Base-by-base conservation (phyloP, 2,113 vertebrate species). In the Maccullochella peelii region DNA sequence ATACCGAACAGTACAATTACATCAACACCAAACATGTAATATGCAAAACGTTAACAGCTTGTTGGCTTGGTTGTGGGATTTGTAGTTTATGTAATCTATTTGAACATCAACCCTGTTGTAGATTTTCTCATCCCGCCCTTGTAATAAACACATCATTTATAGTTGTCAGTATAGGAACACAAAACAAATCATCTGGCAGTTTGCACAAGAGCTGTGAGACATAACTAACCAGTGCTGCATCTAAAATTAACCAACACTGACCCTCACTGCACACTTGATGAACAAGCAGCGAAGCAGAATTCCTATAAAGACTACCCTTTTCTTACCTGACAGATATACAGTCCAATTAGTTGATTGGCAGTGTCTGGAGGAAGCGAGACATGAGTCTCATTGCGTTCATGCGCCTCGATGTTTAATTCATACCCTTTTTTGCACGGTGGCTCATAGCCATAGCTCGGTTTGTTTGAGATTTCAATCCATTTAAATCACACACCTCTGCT, bases 401-500 rank as follows among this genome's bases (percentile, higher is more conserved):
- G 40, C 33, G 8, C 52, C 68, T 47, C 61, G 12, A 91, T 93
- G 91, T 92, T 92, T 90, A 89, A 91, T 93, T 90, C 85, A 92
- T 91, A 49, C 11, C 11, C 67, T 78, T 68, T 74, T 75, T 83
- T 73, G 73, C 75, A 68, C 59, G 3, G 66, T 80, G 83, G 79
- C 79, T 90, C 85, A 81, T 83, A 84, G 86, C 85, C 75, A 61
- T 83, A n/a, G 87, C 77, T 89, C 27, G 50, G 84, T 86, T 93
- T 93, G 86, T 91, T 92, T 89, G 94, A 88, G 86, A 88, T 76
- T 92, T 90, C 75, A 82, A 82, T 94, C 84, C 71, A 88, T 94
- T 92, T 83, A 90, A 90, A 91, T 91, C 74, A 79, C 69, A 86
- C 77, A 77, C 88, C 88, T 89, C 81, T 93, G 89, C 90, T 69